Base-by-base conservation (phyloP, 2,888 invertebrate genomes). In the Druceiella hillmani region DNA sequence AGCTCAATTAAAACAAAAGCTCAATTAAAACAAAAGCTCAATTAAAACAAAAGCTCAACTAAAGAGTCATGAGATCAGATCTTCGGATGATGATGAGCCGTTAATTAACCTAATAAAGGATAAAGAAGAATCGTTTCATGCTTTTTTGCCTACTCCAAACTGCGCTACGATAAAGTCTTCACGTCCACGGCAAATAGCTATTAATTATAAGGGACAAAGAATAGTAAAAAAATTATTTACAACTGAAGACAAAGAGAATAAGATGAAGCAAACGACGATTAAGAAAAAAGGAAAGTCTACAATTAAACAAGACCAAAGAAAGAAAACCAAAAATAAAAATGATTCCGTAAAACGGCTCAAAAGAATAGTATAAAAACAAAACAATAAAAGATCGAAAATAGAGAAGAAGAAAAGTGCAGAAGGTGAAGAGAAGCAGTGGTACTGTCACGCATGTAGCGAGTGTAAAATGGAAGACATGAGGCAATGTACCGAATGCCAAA, bases 91-190 rank as follows among this genome's bases (percentile, higher is more conserved):
- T 44, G 38, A 50, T 35, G 41, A 47, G 33, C 46, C 46, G 34
- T 44, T 46, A n/a, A n/a, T n/a, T n/a, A 43, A 44, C 30, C 35
- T 33, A 46, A 44, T n/a, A n/a, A n/a, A n/a, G n/a, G 30, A 43
- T 37, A 39, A 45, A 41, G 34, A 48, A 44, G 13, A 42, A 48
- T 46, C 43, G 36, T 50, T 50, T 49, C 46, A 50, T 43, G 36
- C 35, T 43, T 50, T 49, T 46, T 42, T 46, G 45, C 47, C 50
- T 41, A 50, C 50, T 44, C 44, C 48, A 44, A 48, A 50, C 35
- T 50, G 47, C 44, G 45, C 43, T 42, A 41, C 22, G 11, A 44
- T 41, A 47, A 50, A 48, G 36, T 40, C 31, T 30, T 17, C 36
- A 38, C 43, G 32, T 33, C 43, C 46, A 42, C 45, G 46, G 24